phyloP scores from a whole-genome alignment of 2,797 vertebrate species.

The Syndactyla subalaris region DNA sequence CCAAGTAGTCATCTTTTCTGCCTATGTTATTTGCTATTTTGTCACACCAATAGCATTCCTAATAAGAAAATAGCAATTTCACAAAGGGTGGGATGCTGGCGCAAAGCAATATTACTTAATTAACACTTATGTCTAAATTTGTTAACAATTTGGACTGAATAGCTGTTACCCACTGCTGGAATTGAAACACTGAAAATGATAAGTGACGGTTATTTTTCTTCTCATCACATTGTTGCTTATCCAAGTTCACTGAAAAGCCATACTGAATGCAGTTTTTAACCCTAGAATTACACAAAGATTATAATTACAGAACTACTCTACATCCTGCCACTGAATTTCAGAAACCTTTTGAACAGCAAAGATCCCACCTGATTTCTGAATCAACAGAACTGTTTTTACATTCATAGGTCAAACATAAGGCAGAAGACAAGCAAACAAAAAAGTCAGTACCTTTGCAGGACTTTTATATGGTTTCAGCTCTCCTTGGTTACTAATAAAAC shows the following conservation, averaged over 20 bases:
- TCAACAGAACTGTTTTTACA: not conserved
- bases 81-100: not conserved
- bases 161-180: not conserved
- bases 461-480: slow-evolving; percentile 80
- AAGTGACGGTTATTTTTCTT: not conserved
- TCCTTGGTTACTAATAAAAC: slow-evolving; percentile 70
- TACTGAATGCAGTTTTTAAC: not conserved
- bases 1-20: not conserved
- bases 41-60: not conserved
- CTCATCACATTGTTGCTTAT: not conserved
- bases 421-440: not conserved
- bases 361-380: not conserved
- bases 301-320: not conserved
- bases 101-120: not conserved
- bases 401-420: not conserved
- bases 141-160: not conserved
- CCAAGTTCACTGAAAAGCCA: not conserved
- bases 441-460: slow-evolving; percentile 84
- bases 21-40: not conserved
- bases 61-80: not conserved
- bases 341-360: not conserved
- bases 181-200: accelerated
- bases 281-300: not conserved
- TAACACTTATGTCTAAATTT: not conserved
- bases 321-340: not conserved